These are phyloP conservation scores for Melinaea menophilus DNA, from an alignment of 2,888 invertebrate species.

Conservation along the genomic window DNA sequence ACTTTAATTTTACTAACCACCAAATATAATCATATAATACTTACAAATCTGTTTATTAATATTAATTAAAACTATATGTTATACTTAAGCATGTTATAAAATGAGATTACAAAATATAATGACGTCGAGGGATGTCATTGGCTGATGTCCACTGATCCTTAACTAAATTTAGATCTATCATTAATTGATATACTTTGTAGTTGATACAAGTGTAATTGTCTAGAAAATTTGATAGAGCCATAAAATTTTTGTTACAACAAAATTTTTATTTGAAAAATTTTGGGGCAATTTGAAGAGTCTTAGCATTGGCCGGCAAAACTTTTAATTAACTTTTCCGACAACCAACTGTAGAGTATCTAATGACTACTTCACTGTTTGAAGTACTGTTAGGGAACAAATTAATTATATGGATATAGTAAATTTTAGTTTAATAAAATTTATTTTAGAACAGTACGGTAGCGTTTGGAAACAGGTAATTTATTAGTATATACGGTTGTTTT, in stretches of 20 bases:
- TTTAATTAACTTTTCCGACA: slow-evolving; percentile 48
- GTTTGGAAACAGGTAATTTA: no score
- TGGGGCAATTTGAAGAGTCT: slow-evolving; percentile 46
- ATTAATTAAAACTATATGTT: no score
- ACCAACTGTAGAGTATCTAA: slow-evolving; percentile 3
- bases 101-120: no score
- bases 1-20: no score
- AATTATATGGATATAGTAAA: no score
- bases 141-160: slow-evolving; percentile 63
- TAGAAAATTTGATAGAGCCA: neutral
- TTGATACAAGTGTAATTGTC: no score
- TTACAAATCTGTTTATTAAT: no score
- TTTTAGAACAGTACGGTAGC: no score
- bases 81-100: no score
- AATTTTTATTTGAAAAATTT: slow-evolving; percentile 31
- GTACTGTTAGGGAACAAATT: neutral
- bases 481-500: no score
- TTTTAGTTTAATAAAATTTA: no score
- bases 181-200: neutral
- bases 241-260: slow-evolving; percentile 1
- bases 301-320: slow-evolving; percentile 48
- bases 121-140: slow-evolving; percentile 65
- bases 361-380: slow-evolving; percentile 1
- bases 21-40: no score
- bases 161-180: slow-evolving; percentile 49